These are phyloP conservation scores for Caenorhabditis japonica DNA, from an alignment of 2,888 invertebrate genomes.

Conservation along the genomic window DNA sequence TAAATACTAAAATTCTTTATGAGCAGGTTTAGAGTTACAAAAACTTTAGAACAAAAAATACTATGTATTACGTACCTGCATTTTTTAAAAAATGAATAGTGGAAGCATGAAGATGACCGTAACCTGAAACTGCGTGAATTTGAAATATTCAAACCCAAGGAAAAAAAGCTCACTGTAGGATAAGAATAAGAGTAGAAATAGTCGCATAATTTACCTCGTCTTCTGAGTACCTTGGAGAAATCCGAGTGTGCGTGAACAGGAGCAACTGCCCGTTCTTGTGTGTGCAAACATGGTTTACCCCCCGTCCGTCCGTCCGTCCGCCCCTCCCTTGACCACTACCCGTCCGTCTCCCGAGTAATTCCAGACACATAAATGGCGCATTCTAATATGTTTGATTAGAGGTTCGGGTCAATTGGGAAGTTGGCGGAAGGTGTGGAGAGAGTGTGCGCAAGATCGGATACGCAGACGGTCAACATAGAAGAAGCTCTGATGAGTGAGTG, in stretches of 20 bases:
- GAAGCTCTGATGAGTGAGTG: slow-evolving; percentile 2
- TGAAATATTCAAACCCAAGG: not conserved
- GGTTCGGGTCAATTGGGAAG: slow-evolving; percentile 31
- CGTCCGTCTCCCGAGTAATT: slow-evolving; percentile 15
- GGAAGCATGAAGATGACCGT: too few relatives aligned
- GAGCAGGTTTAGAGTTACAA: too few relatives aligned
- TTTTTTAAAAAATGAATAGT: too few relatives aligned
- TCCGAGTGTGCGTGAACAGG: slow-evolving; percentile 17
- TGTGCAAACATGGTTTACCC: slow-evolving; percentile 39
- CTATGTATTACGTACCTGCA: too few relatives aligned
- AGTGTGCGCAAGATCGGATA: not conserved
- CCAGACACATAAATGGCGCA: slow-evolving; percentile 35
- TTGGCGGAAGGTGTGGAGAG: slow-evolving; percentile 7
- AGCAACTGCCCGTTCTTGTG: slow-evolving; percentile 4
- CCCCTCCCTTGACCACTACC: too few relatives aligned
- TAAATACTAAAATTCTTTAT: not conserved
- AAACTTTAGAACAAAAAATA: too few relatives aligned
- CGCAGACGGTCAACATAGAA: slow-evolving; percentile 19
- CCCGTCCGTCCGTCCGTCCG: too few relatives aligned
- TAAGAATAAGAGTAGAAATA: too few relatives aligned
- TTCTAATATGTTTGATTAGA: slow-evolving; percentile 38
- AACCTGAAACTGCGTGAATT: too few relatives aligned
- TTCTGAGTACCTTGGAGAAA: slow-evolving; percentile 5
- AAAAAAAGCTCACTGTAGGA: not conserved
- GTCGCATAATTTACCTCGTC: not conserved